Evolutionary conservation across 1,140 invertebrate genomes (phyloP).

Genomic region (Caenorhabditis inopinata): DNA sequence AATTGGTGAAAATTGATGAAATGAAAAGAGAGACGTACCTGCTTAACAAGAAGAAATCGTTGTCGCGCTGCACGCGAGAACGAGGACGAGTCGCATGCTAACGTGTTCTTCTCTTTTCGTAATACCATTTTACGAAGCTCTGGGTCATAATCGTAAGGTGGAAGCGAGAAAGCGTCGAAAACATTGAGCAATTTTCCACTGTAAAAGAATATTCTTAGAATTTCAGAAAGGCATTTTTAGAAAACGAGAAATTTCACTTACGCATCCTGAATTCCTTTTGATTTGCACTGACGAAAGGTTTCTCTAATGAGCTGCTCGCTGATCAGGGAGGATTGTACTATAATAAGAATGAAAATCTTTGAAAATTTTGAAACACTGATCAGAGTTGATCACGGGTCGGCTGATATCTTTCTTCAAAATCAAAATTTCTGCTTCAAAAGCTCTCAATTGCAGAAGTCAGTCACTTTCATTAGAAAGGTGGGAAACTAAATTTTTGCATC

Average conservation of each 20-base stretch:
- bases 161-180: conserved; percentile 48
- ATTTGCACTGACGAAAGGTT: conserved; percentile 6
- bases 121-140: conserved; percentile 24
- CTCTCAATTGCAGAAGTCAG: no score
- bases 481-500: no score
- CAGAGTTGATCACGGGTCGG: no score
- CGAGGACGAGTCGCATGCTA: neutral
- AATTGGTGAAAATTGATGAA: neutral
- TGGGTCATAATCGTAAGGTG: neutral
- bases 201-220: no score
- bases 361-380: neutral
- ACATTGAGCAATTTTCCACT: conserved; percentile 52
- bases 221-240: neutral
- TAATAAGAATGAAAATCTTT: neutral
- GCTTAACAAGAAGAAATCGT: conserved; percentile 5
- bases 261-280: conserved; percentile 38
- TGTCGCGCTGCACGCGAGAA: neutral
- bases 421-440: no score
- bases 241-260: neutral
- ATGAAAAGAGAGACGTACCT: neutral
- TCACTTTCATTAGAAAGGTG: no score
- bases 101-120: neutral
- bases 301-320: conserved; percentile 16
- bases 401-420: no score
- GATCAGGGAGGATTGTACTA: conserved; percentile 27